Conservation (phyloP, 2,113 vertebrate genomes). For the Amphiprion percula region DNA sequence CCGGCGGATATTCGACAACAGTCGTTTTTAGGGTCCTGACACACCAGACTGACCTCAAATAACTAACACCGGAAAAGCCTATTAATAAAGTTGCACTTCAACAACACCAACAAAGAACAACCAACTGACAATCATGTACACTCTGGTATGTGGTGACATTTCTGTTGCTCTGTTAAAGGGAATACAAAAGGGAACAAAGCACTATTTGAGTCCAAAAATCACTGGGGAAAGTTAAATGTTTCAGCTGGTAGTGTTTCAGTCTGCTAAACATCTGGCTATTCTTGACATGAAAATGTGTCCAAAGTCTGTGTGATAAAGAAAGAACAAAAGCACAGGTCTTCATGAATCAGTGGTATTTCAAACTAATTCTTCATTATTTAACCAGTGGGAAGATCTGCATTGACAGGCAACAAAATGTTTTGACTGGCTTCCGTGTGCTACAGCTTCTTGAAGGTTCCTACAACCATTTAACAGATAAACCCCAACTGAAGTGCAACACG, state of each 20-base stretch:
- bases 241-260: too few species aligned
- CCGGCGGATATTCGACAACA: slow-evolving; percentile 12
- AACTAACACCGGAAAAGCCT: neutral
- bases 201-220: neutral
- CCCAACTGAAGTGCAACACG: neutral
- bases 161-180: neutral
- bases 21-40: neutral
- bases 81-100: slow-evolving; percentile 1
- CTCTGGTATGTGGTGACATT: neutral
- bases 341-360: neutral
- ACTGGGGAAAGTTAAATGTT: neutral
- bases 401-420: neutral
- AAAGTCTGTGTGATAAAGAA: too few species aligned
- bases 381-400: neutral
- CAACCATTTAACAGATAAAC: too few species aligned
- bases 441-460: too few species aligned
- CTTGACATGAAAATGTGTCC: too few species aligned
- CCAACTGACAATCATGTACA: neutral
- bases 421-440: too few species aligned
- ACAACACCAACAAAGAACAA: neutral
- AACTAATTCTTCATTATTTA: neutral
- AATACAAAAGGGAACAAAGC: neutral
- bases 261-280: too few species aligned
- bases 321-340: too few species aligned
- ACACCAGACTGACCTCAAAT: slow-evolving; percentile 17